phyloP scores from a whole-genome alignment of 2,888 invertebrate genomes.

The Patella caerulea region DNA sequence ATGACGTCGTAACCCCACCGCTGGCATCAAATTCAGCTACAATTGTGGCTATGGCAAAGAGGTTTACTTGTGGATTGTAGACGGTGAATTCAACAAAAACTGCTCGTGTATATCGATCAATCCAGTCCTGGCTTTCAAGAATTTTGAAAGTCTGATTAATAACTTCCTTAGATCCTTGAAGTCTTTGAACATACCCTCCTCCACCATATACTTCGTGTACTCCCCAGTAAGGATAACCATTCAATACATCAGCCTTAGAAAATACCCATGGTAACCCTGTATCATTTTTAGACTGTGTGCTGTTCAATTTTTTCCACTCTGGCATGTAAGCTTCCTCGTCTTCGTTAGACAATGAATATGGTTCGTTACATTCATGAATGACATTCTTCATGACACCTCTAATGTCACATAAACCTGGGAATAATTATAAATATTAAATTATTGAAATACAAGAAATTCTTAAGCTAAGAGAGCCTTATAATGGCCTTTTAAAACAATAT shows the following conservation, averaged over 20 bases:
- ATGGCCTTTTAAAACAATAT: not conserved
- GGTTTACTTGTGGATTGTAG: constrained; percentile 72
- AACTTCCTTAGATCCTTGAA: constrained; percentile 60
- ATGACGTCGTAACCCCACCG: constrained; percentile 64
- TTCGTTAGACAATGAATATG: constrained; percentile 57
- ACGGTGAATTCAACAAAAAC: constrained; percentile 75
- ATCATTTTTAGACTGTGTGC: constrained; percentile 30
- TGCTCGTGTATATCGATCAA: constrained; percentile 73
- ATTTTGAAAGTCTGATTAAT: constrained; percentile 62
- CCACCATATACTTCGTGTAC: constrained; percentile 71
- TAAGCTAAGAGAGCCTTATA: not conserved
- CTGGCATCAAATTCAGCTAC: constrained; percentile 66
- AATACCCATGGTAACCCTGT: constrained; percentile 48
- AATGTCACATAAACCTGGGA: constrained; percentile 53
- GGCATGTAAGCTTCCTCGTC: constrained; percentile 56
- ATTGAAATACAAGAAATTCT: not conserved
- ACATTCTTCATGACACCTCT: constrained; percentile 41
- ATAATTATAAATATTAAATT: not conserved
- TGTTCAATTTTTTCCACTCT: constrained; percentile 53
- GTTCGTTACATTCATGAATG: constrained; percentile 60
- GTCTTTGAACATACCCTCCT: constrained; percentile 73
- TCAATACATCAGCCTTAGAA: constrained; percentile 61
- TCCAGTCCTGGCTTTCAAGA: constrained; percentile 71
- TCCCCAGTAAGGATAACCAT: constrained; percentile 72
- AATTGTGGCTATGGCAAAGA: constrained; percentile 67